Evolutionary conservation across 1,140 invertebrate species (phyloP).

Genomic region (Caerostris extrusa): DNA sequence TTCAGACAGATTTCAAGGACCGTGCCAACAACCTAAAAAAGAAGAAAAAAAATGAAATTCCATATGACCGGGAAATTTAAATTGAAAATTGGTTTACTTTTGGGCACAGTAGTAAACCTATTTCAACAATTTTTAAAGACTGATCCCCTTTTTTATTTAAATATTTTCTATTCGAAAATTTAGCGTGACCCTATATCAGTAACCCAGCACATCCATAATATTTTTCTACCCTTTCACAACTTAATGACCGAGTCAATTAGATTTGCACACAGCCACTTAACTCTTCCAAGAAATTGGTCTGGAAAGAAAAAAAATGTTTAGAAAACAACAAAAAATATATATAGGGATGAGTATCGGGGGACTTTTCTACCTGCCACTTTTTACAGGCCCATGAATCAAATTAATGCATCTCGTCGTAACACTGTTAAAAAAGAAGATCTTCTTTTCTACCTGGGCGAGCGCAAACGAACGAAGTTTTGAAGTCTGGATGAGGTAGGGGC

Average conservation of each 20-base stretch:
- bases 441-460: not conserved
- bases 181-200: not conserved
- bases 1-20: too few relatives aligned
- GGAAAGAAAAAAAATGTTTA: not conserved
- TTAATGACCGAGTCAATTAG: slow-evolving; percentile 24
- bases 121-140: too few relatives aligned
- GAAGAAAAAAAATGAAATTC: too few relatives aligned
- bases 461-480: not conserved
- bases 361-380: slow-evolving; percentile 15
- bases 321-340: not conserved
- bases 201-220: not conserved
- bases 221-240: not conserved
- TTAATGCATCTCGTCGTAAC: not conserved
- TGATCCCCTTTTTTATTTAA: too few relatives aligned
- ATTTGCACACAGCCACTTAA: not conserved
- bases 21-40: too few relatives aligned
- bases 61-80: too few relatives aligned
- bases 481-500: not conserved
- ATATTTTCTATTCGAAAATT: too few relatives aligned
- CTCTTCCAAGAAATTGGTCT: not conserved
- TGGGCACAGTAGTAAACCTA: too few relatives aligned
- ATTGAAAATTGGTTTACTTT: too few relatives aligned
- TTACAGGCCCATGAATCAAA: slow-evolving; percentile 1
- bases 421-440: not conserved
- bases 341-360: not conserved